Conservation (phyloP, 2,888 invertebrate genomes). For the Drosophila greeni region DNA sequence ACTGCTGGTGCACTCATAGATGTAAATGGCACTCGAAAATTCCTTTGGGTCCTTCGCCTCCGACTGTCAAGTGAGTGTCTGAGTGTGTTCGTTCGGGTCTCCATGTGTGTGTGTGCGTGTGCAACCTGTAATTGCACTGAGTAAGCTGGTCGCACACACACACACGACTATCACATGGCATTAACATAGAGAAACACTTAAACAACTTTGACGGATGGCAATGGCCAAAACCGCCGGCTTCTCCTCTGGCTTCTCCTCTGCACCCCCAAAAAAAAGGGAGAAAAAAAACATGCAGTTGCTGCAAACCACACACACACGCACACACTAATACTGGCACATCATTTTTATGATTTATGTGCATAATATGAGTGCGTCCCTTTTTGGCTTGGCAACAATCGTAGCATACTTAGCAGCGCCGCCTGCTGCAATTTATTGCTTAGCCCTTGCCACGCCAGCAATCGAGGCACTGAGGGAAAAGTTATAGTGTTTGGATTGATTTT, state of each 20-base stretch:
- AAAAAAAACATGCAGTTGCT: slow-evolving; percentile 50
- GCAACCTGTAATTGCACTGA: slow-evolving; percentile 46
- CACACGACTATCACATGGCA: slow-evolving; percentile 49
- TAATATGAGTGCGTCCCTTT: slow-evolving; percentile 38
- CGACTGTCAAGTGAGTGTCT: slow-evolving; percentile 49
- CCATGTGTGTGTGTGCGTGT: neutral
- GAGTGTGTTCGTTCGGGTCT: slow-evolving; percentile 24
- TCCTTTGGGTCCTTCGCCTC: slow-evolving; percentile 59
- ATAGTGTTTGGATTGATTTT: neutral
- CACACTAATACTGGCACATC: neutral
- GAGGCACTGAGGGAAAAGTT: neutral
- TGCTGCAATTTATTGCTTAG: slow-evolving; percentile 61
- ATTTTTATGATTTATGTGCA: slow-evolving; percentile 64
- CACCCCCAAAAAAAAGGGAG: neutral
- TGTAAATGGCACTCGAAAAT: slow-evolving; percentile 70
- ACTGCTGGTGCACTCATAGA: slow-evolving; percentile 50
- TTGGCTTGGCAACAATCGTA: slow-evolving; percentile 43
- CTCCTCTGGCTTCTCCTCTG: neutral
- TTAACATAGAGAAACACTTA: slow-evolving; percentile 71
- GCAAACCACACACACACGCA: slow-evolving; percentile 12
- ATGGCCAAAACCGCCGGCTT: slow-evolving; percentile 30
- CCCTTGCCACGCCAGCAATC: neutral
- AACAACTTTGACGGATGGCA: slow-evolving; percentile 68
- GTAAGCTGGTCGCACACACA: slow-evolving; percentile 28
- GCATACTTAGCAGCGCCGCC: slow-evolving; percentile 54